These are phyloP conservation scores for Jaculus jaculus DNA, from an alignment of 2,113 vertebrate species.

Conservation along the genomic window DNA sequence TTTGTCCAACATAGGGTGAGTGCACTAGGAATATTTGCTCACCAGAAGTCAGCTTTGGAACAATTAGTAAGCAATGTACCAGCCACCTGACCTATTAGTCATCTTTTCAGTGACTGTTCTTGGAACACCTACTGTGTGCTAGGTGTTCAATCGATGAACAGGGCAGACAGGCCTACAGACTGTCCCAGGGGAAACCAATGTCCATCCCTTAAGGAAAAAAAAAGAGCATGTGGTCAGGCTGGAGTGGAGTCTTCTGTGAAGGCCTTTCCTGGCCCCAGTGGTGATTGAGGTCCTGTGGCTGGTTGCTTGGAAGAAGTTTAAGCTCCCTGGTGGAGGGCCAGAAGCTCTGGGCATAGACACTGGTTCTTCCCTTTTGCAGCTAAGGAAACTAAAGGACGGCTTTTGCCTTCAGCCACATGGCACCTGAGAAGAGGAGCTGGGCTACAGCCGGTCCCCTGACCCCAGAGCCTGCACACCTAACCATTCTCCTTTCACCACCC, in stretches of 20 bases:
- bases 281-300: background rate
- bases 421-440: background rate
- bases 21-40: conserved; percentile 15
- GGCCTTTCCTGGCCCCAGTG: background rate
- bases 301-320: background rate
- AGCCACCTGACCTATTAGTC: background rate
- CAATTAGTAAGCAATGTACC: background rate
- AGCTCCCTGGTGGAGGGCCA: background rate
- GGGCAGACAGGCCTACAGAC: background rate
- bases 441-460: background rate
- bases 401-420: background rate
- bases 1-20: conserved; percentile 9
- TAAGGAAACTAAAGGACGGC: background rate
- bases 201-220: too few relatives aligned
- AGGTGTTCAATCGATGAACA: background rate
- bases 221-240: background rate
- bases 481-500: background rate
- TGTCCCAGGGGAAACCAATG: background rate
- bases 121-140: background rate
- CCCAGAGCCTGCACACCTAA: background rate
- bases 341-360: background rate
- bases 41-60: conserved; percentile 16
- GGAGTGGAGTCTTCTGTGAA: background rate
- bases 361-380: background rate
- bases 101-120: conserved; percentile 17